These are phyloP conservation scores for Beaufortia kweichowensis DNA, from an alignment of 2,113 vertebrate genomes.

Conservation along the genomic window DNA sequence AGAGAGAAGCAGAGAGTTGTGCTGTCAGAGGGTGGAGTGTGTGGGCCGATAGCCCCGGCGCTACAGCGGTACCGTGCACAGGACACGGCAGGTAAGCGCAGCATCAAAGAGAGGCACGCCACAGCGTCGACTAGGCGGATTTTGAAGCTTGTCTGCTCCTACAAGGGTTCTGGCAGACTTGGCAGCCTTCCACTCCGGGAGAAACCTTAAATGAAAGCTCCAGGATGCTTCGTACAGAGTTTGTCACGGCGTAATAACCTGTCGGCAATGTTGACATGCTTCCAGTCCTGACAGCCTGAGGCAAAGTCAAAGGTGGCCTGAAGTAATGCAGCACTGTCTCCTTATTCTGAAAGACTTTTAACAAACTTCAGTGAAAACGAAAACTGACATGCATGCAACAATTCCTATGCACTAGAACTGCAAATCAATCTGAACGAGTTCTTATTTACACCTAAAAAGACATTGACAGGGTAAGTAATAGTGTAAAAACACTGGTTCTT, in stretches of 20 bases:
- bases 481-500: no score
- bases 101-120: conserved; percentile 48
- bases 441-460: neutral
- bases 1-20: neutral
- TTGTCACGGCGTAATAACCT: conserved; percentile 61
- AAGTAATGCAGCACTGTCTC: conserved; percentile 32
- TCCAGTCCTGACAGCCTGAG: conserved; percentile 47
- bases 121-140: conserved; percentile 50
- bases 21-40: conserved; percentile 31
- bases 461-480: no score
- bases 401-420: neutral
- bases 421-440: neutral
- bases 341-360: conserved; percentile 17
- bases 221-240: conserved; percentile 51
- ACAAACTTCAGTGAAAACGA: neutral
- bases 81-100: conserved; percentile 51
- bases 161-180: conserved; percentile 44
- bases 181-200: conserved; percentile 48
- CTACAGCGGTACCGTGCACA: conserved; percentile 44
- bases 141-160: conserved; percentile 55
- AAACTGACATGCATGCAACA: neutral
- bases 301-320: conserved; percentile 32
- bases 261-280: conserved; percentile 52
- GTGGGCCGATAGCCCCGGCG: conserved; percentile 44
- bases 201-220: conserved; percentile 55